phyloP scores from a whole-genome alignment of 2,888 invertebrate genomes.

The Eudasyphora cyanicolor region DNA sequence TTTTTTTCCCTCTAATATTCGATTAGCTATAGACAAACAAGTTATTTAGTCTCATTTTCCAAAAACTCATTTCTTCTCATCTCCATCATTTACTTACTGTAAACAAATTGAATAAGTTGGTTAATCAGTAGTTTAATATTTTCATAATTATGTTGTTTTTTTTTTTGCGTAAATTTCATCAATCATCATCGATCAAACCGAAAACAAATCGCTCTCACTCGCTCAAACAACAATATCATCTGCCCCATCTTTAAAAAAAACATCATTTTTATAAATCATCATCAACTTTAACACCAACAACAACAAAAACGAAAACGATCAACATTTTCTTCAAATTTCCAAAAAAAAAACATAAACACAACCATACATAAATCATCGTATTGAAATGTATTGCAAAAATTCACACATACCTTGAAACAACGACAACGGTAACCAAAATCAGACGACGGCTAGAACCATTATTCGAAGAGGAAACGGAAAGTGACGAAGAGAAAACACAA shows the following conservation, averaged over 20 bases:
- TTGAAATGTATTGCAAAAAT: neutral
- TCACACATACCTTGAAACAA: conserved; percentile 33
- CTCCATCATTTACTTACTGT: neutral
- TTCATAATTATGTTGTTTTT: neutral
- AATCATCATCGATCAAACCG: neutral
- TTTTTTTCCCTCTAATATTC: neutral
- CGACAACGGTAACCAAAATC: conserved; percentile 45
- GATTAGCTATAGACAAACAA: neutral
- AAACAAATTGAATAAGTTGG: neutral
- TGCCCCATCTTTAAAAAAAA: too few species aligned
- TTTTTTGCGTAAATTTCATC: conserved; percentile 15
- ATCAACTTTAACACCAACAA: neutral
- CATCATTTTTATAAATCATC: neutral
- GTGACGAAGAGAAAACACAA: conserved; percentile 81
- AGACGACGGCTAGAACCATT: conserved; percentile 90
- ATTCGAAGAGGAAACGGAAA: conserved; percentile 90
- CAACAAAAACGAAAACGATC: conserved; percentile 23
- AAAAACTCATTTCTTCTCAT: neutral
- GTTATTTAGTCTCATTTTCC: neutral
- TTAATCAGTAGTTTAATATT: conserved; percentile 11
- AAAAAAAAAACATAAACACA: neutral
- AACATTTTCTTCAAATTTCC: conserved; percentile 24
- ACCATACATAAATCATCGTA: neutral
- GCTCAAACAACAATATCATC: conserved; percentile 45
- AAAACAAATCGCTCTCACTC: neutral